Conservation (phyloP, 2,888 invertebrate species). For the Crematogaster levior region DNA sequence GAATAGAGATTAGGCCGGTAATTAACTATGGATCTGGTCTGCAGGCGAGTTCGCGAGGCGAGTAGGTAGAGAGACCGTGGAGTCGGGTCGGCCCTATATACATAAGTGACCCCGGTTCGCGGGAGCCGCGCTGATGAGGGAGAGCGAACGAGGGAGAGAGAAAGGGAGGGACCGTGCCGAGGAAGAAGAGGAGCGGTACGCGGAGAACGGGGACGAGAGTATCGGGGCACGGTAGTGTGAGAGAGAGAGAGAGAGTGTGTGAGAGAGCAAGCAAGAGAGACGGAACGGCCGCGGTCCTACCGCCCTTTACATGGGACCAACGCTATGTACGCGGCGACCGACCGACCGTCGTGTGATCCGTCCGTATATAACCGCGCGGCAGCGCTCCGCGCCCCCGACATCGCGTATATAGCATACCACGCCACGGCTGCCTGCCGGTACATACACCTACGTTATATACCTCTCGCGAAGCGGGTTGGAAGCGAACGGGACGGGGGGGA, state of each 20-base stretch:
- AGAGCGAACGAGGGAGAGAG: constrained; percentile 55
- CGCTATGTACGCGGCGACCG: constrained; percentile 66
- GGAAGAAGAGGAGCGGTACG: constrained; percentile 46
- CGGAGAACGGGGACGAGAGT: constrained; percentile 51
- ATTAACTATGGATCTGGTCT: constrained; percentile 85
- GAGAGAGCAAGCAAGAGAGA: constrained; percentile 46
- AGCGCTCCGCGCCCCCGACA: constrained; percentile 45
- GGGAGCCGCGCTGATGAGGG: constrained; percentile 75
- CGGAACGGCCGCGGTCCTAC: constrained; percentile 73
- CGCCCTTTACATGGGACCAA: constrained; percentile 77
- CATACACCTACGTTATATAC: constrained; percentile 51
- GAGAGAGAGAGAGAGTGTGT: constrained; percentile 1
- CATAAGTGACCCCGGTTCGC: constrained; percentile 82
- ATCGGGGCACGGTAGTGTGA: constrained; percentile 44
- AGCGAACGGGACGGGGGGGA: constrained; percentile 14
- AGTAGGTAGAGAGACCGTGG: constrained; percentile 74
- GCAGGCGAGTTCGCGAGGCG: constrained; percentile 80
- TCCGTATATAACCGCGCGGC: constrained; percentile 67
- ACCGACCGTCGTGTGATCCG: constrained; percentile 71
- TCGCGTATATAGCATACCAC: constrained; percentile 60
- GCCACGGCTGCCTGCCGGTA: constrained; percentile 64
- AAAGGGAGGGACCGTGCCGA: constrained; percentile 14
- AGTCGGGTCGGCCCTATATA: constrained; percentile 71
- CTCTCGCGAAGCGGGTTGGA: constrained; percentile 42
- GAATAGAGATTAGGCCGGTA: constrained; percentile 86